Conservation (phyloP, 2,797 vertebrate genomes). For the Ceyx erithaca region DNA sequence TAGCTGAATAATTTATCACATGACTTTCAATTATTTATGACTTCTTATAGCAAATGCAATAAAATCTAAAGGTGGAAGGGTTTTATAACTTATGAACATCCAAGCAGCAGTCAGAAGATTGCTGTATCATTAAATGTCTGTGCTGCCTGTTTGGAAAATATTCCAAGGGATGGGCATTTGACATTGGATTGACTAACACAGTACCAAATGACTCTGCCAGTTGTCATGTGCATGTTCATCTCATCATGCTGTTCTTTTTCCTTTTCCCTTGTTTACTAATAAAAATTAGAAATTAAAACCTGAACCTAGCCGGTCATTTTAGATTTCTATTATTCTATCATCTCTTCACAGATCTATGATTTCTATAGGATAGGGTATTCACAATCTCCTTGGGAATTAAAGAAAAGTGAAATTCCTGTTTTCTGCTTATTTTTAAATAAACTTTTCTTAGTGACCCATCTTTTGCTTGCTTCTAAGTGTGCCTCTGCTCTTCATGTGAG, state of each 20-base stretch:
- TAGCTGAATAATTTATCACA: slow-evolving; percentile 82
- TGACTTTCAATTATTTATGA: slow-evolving; percentile 82
- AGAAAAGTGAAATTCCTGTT: background rate
- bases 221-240: background rate
- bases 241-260: slow-evolving; percentile 17
- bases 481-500: background rate
- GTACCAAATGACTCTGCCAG: background rate
- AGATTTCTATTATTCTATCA: no score
- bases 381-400: background rate
- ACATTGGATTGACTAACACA: slow-evolving; percentile 3
- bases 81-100: slow-evolving; percentile 66
- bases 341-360: no score
- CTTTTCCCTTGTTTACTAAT: slow-evolving; percentile 17
- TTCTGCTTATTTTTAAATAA: background rate
- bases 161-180: slow-evolving; percentile 45
- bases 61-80: slow-evolving; percentile 70
- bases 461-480: background rate
- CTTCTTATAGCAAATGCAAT: slow-evolving; percentile 77
- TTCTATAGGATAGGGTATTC: background rate
- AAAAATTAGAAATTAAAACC: slow-evolving; percentile 15
- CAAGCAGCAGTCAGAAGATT: slow-evolving; percentile 9
- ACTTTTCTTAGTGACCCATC: background rate
- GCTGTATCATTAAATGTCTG: background rate
- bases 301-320: background rate
- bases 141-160: slow-evolving; percentile 52